phyloP scores from a whole-genome alignment of 2,888 invertebrate genomes.

The Panzeria rudis region DNA sequence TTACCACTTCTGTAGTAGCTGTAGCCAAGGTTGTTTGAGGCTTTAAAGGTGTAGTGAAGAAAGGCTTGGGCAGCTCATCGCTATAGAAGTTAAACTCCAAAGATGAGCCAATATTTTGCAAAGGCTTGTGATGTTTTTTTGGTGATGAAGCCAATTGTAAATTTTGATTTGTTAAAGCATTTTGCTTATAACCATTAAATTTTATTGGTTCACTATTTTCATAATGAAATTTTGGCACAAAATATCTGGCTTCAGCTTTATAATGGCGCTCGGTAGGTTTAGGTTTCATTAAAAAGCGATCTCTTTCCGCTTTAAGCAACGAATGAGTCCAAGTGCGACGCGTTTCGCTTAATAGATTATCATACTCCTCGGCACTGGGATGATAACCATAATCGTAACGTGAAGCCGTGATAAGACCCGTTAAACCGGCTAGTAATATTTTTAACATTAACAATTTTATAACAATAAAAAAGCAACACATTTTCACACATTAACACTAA shows the following conservation, averaged over 20 bases:
- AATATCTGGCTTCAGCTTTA: conserved; percentile 56
- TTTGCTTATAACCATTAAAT: conserved; percentile 7
- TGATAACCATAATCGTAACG: conserved; percentile 81
- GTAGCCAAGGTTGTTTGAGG: neutral
- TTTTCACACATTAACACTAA: conserved; percentile 64
- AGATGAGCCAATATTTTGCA: conserved; percentile 59
- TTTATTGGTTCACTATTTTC: conserved; percentile 57
- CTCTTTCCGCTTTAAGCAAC: conserved; percentile 71
- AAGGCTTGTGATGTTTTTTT: conserved; percentile 9
- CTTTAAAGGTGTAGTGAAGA: neutral
- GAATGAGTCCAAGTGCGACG: conserved; percentile 78
- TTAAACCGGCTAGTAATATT: conserved; percentile 74
- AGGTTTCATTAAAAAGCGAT: conserved; percentile 11
- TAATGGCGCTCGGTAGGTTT: neutral
- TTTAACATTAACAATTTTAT: conserved; percentile 75
- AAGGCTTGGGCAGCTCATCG: conserved; percentile 65
- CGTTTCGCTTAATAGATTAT: conserved; percentile 77
- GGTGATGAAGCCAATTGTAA: neutral
- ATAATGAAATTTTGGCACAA: conserved; percentile 77
- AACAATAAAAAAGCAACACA: conserved; percentile 76
- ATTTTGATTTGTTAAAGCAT: conserved; percentile 16
- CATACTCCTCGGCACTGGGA: conserved; percentile 82
- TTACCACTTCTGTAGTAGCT: too few relatives aligned
- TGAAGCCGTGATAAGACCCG: conserved; percentile 37
- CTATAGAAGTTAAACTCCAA: conserved; percentile 76